Conservation (phyloP, 2,113 vertebrate genomes). For the Notarius lentiginosus region DNA sequence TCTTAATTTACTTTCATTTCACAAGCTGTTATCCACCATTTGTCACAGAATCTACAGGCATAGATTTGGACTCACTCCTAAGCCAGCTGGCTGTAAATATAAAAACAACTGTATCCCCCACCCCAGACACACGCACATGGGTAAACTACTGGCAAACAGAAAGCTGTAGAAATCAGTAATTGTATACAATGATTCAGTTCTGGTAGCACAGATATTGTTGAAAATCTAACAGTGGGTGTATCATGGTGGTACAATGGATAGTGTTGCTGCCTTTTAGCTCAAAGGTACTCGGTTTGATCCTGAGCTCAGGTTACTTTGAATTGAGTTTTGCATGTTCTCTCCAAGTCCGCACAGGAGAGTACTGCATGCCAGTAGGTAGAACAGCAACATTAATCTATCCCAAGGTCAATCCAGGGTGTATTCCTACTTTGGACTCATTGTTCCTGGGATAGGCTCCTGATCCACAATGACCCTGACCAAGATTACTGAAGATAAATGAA, state of each 20-base stretch:
- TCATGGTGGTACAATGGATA: neutral
- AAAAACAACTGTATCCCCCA: neutral
- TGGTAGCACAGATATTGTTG: neutral
- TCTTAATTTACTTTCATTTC: neutral
- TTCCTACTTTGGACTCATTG: neutral
- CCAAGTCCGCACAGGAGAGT: neutral
- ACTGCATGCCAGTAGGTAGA: neutral
- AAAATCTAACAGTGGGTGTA: neutral
- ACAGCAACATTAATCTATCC: neutral
- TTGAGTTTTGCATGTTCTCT: neutral
- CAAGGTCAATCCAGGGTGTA: neutral
- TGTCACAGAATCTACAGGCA: neutral
- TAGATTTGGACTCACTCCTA: neutral
- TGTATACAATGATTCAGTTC: neutral
- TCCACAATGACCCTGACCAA: neutral
- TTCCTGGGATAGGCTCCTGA: neutral
- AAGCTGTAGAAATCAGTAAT: neutral
- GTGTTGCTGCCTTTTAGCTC: neutral
- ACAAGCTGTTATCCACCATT: neutral
- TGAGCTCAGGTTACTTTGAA: neutral
- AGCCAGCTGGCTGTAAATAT: neutral
- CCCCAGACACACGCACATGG: neutral
- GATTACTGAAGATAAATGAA: neutral
- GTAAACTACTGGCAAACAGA: neutral
- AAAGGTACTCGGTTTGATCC: neutral